Evolutionary conservation across 37 sponge, comb jelly and placozoan species (phyloP).

Genomic region (Eunapius fragilis): DNA sequence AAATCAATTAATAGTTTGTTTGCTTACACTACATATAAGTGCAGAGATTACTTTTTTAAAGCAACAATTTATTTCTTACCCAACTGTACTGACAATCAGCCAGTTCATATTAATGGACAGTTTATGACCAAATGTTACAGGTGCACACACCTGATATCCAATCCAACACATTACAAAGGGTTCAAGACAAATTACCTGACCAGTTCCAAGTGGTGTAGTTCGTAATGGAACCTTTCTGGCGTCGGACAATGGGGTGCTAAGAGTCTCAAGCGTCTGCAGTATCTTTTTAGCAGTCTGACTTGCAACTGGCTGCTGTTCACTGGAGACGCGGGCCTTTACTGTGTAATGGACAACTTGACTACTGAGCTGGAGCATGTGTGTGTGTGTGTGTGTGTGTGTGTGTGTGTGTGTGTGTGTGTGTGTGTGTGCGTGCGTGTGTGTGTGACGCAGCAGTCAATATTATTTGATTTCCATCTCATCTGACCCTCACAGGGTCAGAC

Average conservation of each 20-base stretch:
- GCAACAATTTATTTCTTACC: too few relatives aligned
- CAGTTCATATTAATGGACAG: too few relatives aligned
- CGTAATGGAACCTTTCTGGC: conserved; percentile 63
- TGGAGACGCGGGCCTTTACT: background rate
- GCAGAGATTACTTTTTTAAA: too few relatives aligned
- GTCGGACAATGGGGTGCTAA: conserved; percentile 54
- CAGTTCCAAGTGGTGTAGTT: background rate
- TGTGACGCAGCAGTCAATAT: background rate
- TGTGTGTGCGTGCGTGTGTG: background rate
- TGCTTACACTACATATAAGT: too few relatives aligned
- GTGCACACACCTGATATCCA: too few relatives aligned
- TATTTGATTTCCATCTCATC: too few relatives aligned
- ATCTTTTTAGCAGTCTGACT: conserved; percentile 64
- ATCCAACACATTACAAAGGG: too few relatives aligned
- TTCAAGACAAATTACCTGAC: conserved; percentile 28
- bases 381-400: background rate
- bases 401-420: conserved; percentile 8
- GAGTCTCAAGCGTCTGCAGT: conserved; percentile 48
- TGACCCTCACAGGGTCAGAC: too few relatives aligned
- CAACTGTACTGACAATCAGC: too few relatives aligned
- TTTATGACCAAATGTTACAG: too few relatives aligned
- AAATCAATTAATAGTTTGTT: too few relatives aligned
- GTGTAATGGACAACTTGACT: background rate
- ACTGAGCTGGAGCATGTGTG: background rate
- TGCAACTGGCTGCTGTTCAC: background rate